Percentiles rank a stretch among this genome's conserved stretches.
phyloP scores from a whole-genome alignment of 2,797 vertebrate species.

The Liparis tanakae region DNA sequence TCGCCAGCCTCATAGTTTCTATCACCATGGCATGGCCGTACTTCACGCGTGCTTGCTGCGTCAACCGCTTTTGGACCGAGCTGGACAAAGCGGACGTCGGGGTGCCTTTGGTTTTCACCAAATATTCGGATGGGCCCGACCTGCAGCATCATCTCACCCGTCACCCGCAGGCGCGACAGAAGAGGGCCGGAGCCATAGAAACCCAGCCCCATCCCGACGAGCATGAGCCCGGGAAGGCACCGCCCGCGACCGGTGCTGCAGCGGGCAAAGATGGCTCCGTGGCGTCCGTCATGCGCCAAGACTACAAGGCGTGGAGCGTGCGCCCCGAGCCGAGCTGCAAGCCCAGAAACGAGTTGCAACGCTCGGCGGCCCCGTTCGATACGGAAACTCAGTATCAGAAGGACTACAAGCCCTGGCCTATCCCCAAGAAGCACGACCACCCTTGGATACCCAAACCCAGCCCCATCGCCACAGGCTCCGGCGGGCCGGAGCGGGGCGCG shows the following conservation, averaged over 20 bases:
- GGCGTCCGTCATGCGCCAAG: conserved; percentile 95
- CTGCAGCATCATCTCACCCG: conserved; percentile 81
- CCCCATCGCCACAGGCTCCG: conserved; percentile 62
- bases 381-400: conserved; percentile 96
- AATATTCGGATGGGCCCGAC: conserved; percentile 94
- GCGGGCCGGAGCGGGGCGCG: conserved; percentile 55
- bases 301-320: conserved; percentile 94
- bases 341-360: conserved; percentile 91
- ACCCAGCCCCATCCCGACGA: conserved; percentile 85
- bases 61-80: conserved; percentile 98
- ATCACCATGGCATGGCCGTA: conserved; percentile 96
- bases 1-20: conserved; percentile 5
- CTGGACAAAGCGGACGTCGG: conserved; percentile 97
- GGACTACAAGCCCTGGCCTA: conserved; percentile 97
- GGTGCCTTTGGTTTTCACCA: conserved; percentile 95
- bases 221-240: conserved; percentile 78
- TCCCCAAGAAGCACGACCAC: conserved; percentile 92
- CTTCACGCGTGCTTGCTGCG: conserved; percentile 98
- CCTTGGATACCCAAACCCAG: conserved; percentile 95
- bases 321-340: conserved; percentile 94
- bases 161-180: conserved; percentile 79
- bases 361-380: conserved; percentile 88
- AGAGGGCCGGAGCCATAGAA: conserved; percentile 80
- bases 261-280: conserved; percentile 74
- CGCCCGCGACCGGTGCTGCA: conserved; percentile 69